Conservation (phyloP, 2,113 vertebrate genomes). For the Gavia stellata region DNA sequence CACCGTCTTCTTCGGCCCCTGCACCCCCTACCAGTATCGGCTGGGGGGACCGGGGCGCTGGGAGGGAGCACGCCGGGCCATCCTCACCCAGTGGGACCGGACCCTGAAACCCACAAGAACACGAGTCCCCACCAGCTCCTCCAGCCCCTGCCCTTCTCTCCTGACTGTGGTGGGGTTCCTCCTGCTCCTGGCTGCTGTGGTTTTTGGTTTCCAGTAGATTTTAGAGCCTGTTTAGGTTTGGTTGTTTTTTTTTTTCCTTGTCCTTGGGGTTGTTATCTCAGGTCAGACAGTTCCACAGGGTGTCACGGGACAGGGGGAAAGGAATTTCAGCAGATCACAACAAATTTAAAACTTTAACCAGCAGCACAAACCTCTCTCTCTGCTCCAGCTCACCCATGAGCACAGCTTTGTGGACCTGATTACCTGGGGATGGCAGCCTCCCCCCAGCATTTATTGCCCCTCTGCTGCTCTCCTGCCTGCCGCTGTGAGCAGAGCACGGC, state of each 20-base stretch:
- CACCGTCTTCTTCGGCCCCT: conserved; percentile 75
- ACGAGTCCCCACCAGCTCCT: background rate
- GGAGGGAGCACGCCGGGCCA: conserved; percentile 81
- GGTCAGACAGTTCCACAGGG: background rate
- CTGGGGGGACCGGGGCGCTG: conserved; percentile 81
- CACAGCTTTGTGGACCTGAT: background rate
- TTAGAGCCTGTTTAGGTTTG: background rate
- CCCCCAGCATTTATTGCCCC: background rate
- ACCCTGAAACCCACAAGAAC: conserved; percentile 74
- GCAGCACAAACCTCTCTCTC: background rate
- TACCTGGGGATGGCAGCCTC: background rate
- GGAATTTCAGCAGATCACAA: background rate
- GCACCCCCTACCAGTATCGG: conserved; percentile 80
- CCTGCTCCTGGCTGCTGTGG: conserved; percentile 53
- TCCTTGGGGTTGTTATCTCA: background rate
- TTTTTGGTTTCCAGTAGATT: conserved; percentile 54
- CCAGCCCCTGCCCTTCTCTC: background rate
- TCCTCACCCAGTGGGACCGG: conserved; percentile 83
- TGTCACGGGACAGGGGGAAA: accelerated
- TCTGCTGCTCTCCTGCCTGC: background rate
- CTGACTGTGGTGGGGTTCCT: conserved; percentile 45
- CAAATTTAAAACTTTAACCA: background rate
- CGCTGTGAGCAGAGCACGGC: background rate
- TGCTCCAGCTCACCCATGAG: background rate
- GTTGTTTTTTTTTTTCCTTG: too few species aligned